Conservation (phyloP, 1,140 invertebrate species). For the Vollenhovia emeryi region DNA sequence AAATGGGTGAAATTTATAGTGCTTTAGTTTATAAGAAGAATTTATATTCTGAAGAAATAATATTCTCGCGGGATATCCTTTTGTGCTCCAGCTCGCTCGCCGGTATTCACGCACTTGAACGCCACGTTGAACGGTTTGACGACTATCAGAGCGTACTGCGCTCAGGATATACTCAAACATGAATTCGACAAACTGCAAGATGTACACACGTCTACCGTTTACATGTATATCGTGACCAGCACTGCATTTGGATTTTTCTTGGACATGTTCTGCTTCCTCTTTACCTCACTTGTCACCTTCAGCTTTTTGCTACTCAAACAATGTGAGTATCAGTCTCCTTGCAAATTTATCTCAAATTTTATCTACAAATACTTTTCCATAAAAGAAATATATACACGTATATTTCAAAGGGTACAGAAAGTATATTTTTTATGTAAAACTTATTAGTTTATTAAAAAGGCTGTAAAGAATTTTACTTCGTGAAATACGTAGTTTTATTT, state of each 20-base stretch:
- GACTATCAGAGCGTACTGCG: conserved; percentile 94
- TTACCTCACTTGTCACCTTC: conserved; percentile 87
- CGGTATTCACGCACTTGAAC: conserved; percentile 95
- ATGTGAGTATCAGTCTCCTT: conserved; percentile 63
- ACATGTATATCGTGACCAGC: conserved; percentile 88
- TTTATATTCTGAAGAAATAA: neutral
- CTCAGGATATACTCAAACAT: conserved; percentile 91
- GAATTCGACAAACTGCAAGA: conserved; percentile 91
- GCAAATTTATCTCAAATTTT: neutral
- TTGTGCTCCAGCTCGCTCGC: conserved; percentile 88
- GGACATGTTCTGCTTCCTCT: conserved; percentile 91
- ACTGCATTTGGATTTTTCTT: conserved; percentile 90
- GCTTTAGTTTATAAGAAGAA: conserved; percentile 85
- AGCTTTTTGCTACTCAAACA: conserved; percentile 86
- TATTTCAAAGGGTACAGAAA: too few relatives aligned
- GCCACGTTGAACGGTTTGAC: conserved; percentile 95
- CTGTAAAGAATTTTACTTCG: too few relatives aligned
- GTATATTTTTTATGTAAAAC: neutral
- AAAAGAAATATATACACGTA: too few relatives aligned
- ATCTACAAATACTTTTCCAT: too few relatives aligned
- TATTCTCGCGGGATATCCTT: conserved; percentile 79
- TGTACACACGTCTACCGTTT: conserved; percentile 89
- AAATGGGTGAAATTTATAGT: conserved; percentile 83
- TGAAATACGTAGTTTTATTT: neutral
- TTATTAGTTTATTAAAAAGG: neutral